Evolutionary conservation across 2,113 vertebrate species (phyloP), one percentile per base, ranked within the genome.

Genomic region (Cranoglanis bouderius): DNA sequence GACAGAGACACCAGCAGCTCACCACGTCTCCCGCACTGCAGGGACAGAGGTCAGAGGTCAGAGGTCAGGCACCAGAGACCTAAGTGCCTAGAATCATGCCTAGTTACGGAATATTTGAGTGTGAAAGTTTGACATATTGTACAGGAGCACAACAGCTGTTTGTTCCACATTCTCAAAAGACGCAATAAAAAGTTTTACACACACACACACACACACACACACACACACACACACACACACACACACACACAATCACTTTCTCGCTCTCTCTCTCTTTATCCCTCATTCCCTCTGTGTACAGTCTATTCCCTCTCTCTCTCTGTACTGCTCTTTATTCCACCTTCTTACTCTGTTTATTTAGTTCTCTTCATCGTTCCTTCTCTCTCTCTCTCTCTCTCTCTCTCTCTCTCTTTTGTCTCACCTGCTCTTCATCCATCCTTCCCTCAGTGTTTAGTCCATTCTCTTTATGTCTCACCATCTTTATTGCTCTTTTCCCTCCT

Each of bases 1-100:
- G 97, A 97, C 89, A 97, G 90, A 43, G 96, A 97, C 26, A 97
- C 96, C 80, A 97, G 96, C 88, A 97, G 95, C 82, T 97, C 97
- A 82, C 97, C 97, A 88, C 96, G 95, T 93, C 96, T 97, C 19
- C 90, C 92, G 88, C 92, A 97, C 97, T 97, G 93, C 0, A 91
- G 32, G 82, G 43, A 86, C 32, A 87, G 55, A 57, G 85, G 53
- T 16, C 29, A 82, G n/a, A 38, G 46, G 63, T 40, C 57, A 84
- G 35, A 57, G 85, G 53, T 72, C 65, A 85, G 16, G 13, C 1
- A 32, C 0, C 77, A 80, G 1, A 35, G 51, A 35, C n/a, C 3
- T 1, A 5, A 82, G 51, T 24, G 16, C 29, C 9, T 35, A 21
- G 16, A 81, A 55, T 35, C 9, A 19, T 24, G 78, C n/a, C 18